Conservation (phyloP, 2,113 vertebrate species). For the Nannospalax galili region DNA sequence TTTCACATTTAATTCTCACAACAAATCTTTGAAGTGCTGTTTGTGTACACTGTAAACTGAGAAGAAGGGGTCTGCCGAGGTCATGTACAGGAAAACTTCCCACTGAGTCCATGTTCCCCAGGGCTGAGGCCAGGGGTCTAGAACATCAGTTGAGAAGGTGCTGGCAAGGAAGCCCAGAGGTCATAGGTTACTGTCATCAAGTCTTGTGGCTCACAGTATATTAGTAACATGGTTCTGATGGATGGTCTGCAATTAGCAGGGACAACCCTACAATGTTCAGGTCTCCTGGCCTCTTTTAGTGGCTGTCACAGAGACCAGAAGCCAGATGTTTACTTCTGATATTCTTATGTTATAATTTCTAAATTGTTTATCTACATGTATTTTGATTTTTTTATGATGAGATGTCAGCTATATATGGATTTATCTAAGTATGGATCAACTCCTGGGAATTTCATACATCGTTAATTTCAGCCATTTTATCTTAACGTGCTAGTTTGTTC, state of each 20-base stretch:
- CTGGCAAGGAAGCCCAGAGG: neutral
- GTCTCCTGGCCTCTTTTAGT: neutral
- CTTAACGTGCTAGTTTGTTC: slow-evolving; percentile 71
- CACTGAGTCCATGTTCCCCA: too few species aligned
- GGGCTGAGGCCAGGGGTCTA: neutral
- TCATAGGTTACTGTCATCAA: neutral
- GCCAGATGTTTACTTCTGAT: neutral
- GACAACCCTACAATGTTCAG: neutral
- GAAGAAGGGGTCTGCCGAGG: neutral
- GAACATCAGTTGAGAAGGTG: neutral
- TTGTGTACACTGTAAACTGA: neutral
- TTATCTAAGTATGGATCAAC: slow-evolving; percentile 22
- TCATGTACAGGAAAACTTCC: neutral
- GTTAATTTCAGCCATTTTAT: slow-evolving; percentile 65
- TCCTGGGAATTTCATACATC: slow-evolving; percentile 68
- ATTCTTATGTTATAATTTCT: neutral
- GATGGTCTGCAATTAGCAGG: neutral
- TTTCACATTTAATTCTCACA: neutral
- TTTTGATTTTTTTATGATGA: slow-evolving; percentile 14
- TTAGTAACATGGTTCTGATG: neutral
- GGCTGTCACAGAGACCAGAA: neutral
- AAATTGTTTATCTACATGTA: neutral
- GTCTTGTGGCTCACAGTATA: neutral
- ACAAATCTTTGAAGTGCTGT: neutral
- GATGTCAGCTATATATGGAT: neutral